These are phyloP conservation scores for Saturnia pavonia DNA, from an alignment of 2,888 invertebrate genomes.

Conservation along the genomic window DNA sequence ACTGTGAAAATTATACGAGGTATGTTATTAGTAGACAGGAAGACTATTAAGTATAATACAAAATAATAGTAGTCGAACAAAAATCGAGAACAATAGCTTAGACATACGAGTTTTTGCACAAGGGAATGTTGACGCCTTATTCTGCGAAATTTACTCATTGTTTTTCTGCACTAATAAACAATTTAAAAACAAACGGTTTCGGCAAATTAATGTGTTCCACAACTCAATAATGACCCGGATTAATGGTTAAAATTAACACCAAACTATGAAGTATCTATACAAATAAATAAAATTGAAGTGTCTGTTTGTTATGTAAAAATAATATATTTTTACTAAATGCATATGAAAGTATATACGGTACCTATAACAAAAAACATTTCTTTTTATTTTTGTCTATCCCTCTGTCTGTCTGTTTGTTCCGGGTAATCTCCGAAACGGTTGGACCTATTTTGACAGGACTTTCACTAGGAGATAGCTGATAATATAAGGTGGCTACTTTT, in stretches of 20 bases:
- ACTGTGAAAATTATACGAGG: conserved; percentile 27
- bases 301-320: too few relatives aligned
- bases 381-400: too few relatives aligned
- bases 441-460: too few relatives aligned
- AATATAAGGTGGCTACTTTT: too few relatives aligned
- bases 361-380: too few relatives aligned
- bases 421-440: too few relatives aligned
- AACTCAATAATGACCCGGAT: neutral
- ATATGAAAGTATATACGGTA: too few relatives aligned
- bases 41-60: conserved; percentile 15
- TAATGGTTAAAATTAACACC: neutral
- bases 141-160: conserved; percentile 25
- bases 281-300: too few relatives aligned
- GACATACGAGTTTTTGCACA: conserved; percentile 19
- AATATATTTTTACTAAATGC: too few relatives aligned
- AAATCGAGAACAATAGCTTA: conserved; percentile 40
- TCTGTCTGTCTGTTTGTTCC: too few relatives aligned
- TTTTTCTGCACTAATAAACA: conserved; percentile 10
- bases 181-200: neutral
- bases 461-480: too few relatives aligned
- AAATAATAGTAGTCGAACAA: conserved; percentile 32
- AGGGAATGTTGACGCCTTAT: conserved; percentile 30
- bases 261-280: too few relatives aligned
- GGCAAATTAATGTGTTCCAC: neutral
- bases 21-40: conserved; percentile 18